Evolutionary conservation across 64 coral and sea anemone genomes (phyloP).

Genomic region (Dendrophyllia cribrosa): DNA sequence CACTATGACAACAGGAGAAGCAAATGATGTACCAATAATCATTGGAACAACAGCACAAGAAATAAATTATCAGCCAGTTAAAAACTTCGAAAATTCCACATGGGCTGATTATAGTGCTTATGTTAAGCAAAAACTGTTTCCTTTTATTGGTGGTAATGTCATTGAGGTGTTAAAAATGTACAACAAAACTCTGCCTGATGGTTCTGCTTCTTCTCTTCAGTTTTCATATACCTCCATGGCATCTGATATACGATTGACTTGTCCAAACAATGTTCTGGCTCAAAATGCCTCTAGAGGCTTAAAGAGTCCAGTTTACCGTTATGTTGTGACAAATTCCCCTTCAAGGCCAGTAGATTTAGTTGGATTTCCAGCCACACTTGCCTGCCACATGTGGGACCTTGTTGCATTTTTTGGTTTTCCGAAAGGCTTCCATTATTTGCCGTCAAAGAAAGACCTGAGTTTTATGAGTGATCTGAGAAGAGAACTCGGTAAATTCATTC

Average conservation of each 20-base stretch:
- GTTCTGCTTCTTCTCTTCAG: conserved; percentile 20
- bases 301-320: conserved; percentile 66
- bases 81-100: conserved; percentile 46
- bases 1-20: conserved; percentile 57
- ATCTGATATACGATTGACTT: conserved; percentile 72
- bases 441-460: conserved; percentile 34
- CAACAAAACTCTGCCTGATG: conserved; percentile 1
- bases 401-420: conserved; percentile 84
- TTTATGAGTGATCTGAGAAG: conserved; percentile 62
- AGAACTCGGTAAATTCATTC: conserved; percentile 72
- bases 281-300: conserved; percentile 60
- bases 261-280: conserved; percentile 74
- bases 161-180: conserved; percentile 39
- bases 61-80: conserved; percentile 28
- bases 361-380: conserved; percentile 14
- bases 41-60: conserved; percentile 86
- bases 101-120: conserved; percentile 28
- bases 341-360: conserved; percentile 25
- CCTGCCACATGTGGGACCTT: conserved; percentile 86
- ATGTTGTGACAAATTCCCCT: conserved; percentile 71
- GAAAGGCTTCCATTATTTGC: conserved; percentile 18
- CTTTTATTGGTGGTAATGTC: conserved; percentile 53
- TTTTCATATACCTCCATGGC: conserved; percentile 60
- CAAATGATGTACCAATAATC: conserved; percentile 84
- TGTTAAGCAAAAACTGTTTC: conserved; percentile 48